Conservation (phyloP, 2,888 invertebrate species). For the Mythimna loreyi region DNA sequence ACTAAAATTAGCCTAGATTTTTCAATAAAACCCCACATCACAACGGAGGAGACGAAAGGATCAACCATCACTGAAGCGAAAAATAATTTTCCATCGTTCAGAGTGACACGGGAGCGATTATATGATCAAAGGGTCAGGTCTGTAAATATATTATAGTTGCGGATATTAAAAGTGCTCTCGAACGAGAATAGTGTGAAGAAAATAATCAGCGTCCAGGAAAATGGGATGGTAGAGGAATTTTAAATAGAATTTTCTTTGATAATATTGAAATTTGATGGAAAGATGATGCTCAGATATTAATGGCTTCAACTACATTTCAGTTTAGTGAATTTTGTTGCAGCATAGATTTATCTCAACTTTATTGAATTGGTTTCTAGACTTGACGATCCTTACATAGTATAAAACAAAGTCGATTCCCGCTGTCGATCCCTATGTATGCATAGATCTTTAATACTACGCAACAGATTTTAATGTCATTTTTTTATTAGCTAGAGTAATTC, state of each 20-base stretch:
- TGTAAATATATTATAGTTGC: conserved; percentile 53
- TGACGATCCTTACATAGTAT: too few species aligned
- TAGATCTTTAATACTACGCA: too few species aligned
- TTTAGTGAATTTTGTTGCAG: not conserved
- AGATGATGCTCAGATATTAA: too few species aligned
- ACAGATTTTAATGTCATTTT: too few species aligned
- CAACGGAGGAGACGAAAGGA: conserved; percentile 18
- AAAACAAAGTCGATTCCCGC: too few species aligned
- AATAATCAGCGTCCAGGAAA: conserved; percentile 44
- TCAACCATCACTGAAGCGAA: conserved; percentile 54
- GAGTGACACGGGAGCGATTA: conserved; percentile 60
- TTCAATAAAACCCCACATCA: conserved; percentile 50
- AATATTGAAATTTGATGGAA: not conserved
- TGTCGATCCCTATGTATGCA: too few species aligned
- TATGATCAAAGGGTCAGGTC: conserved; percentile 60
- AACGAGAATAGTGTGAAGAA: conserved; percentile 32
- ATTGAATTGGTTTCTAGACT: too few species aligned
- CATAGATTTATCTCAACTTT: too few species aligned
- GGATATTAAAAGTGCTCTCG: conserved; percentile 62
- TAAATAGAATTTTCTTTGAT: conserved; percentile 22
- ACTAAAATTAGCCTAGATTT: conserved; percentile 44
- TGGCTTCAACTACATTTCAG: not conserved
- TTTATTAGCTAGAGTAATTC: too few species aligned
- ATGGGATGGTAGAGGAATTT: conserved; percentile 7
- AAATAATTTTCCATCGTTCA: conserved; percentile 64